These are phyloP conservation scores for Lophotis ruficrista DNA, from an alignment of 2,113 vertebrate species.

Conservation along the genomic window DNA sequence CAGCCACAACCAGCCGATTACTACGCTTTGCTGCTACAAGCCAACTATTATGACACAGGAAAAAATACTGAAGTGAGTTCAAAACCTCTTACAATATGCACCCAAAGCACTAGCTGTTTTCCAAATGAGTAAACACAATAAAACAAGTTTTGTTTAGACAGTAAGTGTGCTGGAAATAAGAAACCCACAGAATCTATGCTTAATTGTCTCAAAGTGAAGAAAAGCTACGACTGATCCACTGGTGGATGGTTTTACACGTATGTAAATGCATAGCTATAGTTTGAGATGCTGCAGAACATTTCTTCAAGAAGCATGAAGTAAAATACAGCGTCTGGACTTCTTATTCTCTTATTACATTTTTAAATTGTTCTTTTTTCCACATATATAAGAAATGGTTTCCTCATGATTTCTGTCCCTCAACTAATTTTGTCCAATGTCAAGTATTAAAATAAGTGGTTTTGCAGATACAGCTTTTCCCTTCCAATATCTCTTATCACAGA, in stretches of 20 bases:
- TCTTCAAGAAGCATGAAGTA: background rate
- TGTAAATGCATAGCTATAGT: background rate
- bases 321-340: background rate
- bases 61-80: slow-evolving; percentile 14
- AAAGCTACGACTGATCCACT: background rate
- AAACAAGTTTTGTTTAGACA: slow-evolving; percentile 2
- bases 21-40: background rate
- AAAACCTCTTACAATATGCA: background rate
- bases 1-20: background rate
- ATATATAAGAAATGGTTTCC: background rate
- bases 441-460: background rate
- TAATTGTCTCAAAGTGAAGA: background rate
- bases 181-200: background rate
- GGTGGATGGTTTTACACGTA: background rate
- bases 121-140: slow-evolving; percentile 39
- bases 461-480: slow-evolving; percentile 17
- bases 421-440: accelerated
- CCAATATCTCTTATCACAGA: slow-evolving; percentile 43
- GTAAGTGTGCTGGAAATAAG: background rate
- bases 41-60: slow-evolving; percentile 35
- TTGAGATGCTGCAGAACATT: background rate
- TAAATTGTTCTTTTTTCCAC: background rate
- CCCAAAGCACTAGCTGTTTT: slow-evolving; percentile 16
- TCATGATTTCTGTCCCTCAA: background rate
- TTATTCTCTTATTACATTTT: background rate